A percentile compares a stretch with the other conserved stretches of the same genome.
These are phyloP conservation scores for Sebastes hopkinsi DNA, from an alignment of 2,797 vertebrate genomes.

Conservation along the genomic window DNA sequence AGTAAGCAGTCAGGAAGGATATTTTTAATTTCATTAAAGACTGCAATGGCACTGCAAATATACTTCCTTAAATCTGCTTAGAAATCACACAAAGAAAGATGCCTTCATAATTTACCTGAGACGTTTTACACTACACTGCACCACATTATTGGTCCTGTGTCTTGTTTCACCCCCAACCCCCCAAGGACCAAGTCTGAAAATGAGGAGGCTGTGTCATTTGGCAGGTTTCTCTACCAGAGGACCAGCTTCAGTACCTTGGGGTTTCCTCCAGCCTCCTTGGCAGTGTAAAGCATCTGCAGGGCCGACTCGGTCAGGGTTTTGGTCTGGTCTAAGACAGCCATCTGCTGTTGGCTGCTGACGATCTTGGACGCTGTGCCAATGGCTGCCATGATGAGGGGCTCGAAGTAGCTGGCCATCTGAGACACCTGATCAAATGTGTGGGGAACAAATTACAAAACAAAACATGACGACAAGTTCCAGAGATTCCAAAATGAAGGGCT, in stretches of 20 bases:
- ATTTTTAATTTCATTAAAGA: too few relatives aligned
- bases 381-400: slow-evolving; percentile 93
- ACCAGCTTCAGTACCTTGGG: slow-evolving; percentile 85
- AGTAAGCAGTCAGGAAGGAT: too few relatives aligned
- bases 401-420: slow-evolving; percentile 98
- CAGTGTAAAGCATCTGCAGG: slow-evolving; percentile 96
- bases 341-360: slow-evolving; percentile 97
- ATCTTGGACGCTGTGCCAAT: slow-evolving; percentile 95
- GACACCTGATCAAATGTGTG: slow-evolving; percentile 86
- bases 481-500: not conserved
- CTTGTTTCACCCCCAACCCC: not conserved
- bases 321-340: slow-evolving; percentile 97
- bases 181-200: not conserved
- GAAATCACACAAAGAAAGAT: too few relatives aligned
- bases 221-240: not conserved
- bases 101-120: too few relatives aligned
- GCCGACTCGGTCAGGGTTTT: slow-evolving; percentile 96
- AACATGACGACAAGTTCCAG: not conserved
- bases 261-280: slow-evolving; percentile 97
- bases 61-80: too few relatives aligned
- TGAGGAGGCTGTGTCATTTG: fast-evolving
- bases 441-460: not conserved
- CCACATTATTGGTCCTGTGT: not conserved
- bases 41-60: too few relatives aligned
- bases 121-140: not conserved